A percentile compares a stretch with the other conserved stretches of the same genome.
Conservation (phyloP, 23 tunicate species). For the Aplidium turbinatum region DNA sequence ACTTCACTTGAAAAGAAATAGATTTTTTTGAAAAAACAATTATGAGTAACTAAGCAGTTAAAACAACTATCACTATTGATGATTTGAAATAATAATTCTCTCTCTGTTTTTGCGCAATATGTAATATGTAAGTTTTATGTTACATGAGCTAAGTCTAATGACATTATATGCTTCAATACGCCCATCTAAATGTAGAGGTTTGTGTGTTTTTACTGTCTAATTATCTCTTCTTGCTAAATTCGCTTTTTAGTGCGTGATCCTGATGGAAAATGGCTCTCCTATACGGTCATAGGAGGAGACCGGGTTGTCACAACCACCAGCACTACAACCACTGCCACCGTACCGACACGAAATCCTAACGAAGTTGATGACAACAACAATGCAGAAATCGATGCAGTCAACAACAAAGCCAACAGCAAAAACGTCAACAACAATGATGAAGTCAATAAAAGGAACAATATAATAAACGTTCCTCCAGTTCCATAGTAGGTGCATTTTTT, state of each 20-base stretch:
- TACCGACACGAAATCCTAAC: slow-evolving; percentile 42
- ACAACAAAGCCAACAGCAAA: slow-evolving; percentile 30
- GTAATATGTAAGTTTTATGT: too few relatives aligned
- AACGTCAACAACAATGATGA: slow-evolving; percentile 16
- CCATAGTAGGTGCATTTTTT: not conserved
- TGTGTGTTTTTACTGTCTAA: too few relatives aligned
- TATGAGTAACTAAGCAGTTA: too few relatives aligned
- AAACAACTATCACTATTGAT: too few relatives aligned
- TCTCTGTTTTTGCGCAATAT: too few relatives aligned
- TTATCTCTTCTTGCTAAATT: not conserved
- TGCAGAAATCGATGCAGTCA: slow-evolving; percentile 57
- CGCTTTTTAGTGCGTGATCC: slow-evolving; percentile 67
- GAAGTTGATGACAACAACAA: slow-evolving; percentile 67
- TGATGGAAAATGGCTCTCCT: slow-evolving; percentile 41
- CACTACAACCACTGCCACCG: slow-evolving; percentile 5
- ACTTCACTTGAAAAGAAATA: too few relatives aligned
- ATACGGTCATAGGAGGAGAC: slow-evolving; percentile 24
- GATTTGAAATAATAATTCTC: too few relatives aligned
- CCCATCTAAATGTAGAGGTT: too few relatives aligned
- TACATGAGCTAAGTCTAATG: too few relatives aligned
- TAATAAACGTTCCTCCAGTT: not conserved
- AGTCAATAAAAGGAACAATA: slow-evolving; percentile 26
- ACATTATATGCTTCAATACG: too few relatives aligned
- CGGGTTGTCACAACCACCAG: not conserved
- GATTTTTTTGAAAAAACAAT: too few relatives aligned